Conservation (phyloP, 1,140 invertebrate genomes). For the Drosophila fuyamai region DNA sequence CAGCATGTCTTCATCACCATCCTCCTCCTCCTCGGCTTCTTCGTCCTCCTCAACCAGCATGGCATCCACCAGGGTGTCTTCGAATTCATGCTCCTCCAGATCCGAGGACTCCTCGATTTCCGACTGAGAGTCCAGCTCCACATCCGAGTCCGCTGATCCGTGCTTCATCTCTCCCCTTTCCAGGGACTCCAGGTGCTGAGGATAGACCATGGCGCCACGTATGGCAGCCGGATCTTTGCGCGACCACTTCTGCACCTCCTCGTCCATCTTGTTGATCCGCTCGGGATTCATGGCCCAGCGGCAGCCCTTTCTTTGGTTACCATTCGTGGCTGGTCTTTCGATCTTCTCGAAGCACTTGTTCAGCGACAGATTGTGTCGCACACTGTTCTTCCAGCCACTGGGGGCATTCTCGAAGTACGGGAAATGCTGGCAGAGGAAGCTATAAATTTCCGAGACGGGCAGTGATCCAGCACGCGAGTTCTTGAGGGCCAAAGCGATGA, state of each 20-base stretch:
- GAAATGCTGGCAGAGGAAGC: conserved; percentile 99
- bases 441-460: conserved; percentile 99
- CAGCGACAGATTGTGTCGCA: conserved; percentile 96
- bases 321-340: conserved; percentile 94
- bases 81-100: conserved; percentile 85
- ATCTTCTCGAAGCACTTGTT: conserved; percentile 99
- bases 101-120: conserved; percentile 85
- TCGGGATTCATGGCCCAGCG: conserved; percentile 98
- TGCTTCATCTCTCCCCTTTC: conserved; percentile 95
- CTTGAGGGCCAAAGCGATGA: conserved; percentile 98
- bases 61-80: conserved; percentile 84
- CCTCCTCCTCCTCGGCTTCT: conserved; percentile 66
- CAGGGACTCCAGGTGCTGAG: conserved; percentile 92
- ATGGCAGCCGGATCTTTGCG: conserved; percentile 95
- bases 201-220: conserved; percentile 95
- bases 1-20: conserved; percentile 57
- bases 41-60: conserved; percentile 81
- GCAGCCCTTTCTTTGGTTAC: conserved; percentile 94
- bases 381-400: conserved; percentile 99
- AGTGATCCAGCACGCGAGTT: conserved; percentile 97
- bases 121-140: conserved; percentile 86
- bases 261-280: conserved; percentile 98
- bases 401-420: conserved; percentile 99
- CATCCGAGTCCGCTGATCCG: conserved; percentile 86
- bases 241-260: conserved; percentile 98